Evolutionary conservation across 2,113 vertebrate species (phyloP), one percentile per base, ranked within the genome.

Genomic region (Periophthalmodon schlosseri): DNA sequence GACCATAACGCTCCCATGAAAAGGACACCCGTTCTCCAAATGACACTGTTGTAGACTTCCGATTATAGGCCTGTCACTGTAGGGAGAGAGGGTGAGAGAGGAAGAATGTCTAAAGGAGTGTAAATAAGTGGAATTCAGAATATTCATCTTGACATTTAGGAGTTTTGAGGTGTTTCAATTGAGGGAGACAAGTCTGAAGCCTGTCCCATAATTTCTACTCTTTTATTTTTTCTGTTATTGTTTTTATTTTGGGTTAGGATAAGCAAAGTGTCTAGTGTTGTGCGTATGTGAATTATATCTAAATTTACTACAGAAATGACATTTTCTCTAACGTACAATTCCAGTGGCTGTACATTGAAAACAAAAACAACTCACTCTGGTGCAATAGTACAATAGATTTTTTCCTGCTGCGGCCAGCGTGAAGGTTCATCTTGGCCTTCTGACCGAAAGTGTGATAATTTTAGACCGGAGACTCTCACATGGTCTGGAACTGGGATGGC

Each of bases 381-480:
- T 65, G 63, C 63, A 15, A 60, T 28, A 68, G 39, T 49, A 68
- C 66, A 68, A 68, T 68, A 49, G 66, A 8, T 69, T 78, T 72
- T 75, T 28, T 28, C 57, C 56, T 87, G 39, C 77, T 79, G 79
- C 74, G 81, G 82, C 80, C 82, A 77, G 84, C 79, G 81, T 85
- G 75, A 88, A 88, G 85, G 88, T 93, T 84, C 75, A 75, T 88
- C 78, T 89, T 88, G 87, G 89, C 87, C 80, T 88, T 79, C 88
- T 87, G 90, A 92, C 92, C 92, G 91, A 93, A 92, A 81, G 92
- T 95, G 93, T 93, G 91, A 93, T 93, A 92, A 94, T 94, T 95
- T 93, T 93, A 94, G 92, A 91, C 87, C 84, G 39, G 65, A 91
- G 84, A 84, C 87, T 93, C 89, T 94, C 92, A 91, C 92, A 92